Percentiles rank a stretch among this genome's conserved stretches.
Evolutionary conservation across 2,113 vertebrate genomes (phyloP).

Genomic region (Delphinus delphis): DNA sequence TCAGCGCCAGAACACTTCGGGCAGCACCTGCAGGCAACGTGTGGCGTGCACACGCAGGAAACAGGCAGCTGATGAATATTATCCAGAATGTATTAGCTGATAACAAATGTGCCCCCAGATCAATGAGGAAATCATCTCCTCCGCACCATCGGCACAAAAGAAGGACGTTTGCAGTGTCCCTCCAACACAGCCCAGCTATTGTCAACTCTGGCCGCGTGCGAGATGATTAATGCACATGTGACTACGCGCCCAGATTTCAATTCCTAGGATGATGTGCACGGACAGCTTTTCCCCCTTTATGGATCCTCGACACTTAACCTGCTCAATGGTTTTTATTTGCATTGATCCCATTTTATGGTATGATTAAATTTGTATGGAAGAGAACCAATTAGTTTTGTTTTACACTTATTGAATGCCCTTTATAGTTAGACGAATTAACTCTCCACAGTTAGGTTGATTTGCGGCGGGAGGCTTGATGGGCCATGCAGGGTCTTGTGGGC

Average conservation of each 20-base stretch:
- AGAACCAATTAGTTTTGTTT: constrained; percentile 89
- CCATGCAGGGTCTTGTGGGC: constrained; percentile 40
- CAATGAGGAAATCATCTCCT: constrained; percentile 32
- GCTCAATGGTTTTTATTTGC: constrained; percentile 85
- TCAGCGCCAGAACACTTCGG: background rate
- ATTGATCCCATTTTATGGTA: constrained; percentile 88
- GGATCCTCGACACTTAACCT: constrained; percentile 82
- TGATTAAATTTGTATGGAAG: constrained; percentile 88
- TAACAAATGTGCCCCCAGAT: background rate
- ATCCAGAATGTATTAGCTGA: background rate
- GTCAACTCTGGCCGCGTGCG: fast-evolving
- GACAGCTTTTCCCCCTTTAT: constrained; percentile 75
- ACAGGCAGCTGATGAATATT: background rate
- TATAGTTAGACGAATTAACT: constrained; percentile 88
- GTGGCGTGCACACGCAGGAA: background rate
- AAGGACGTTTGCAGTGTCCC: background rate
- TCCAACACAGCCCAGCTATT: background rate
- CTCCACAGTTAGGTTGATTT: constrained; percentile 84
- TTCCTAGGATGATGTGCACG: background rate
- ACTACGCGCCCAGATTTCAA: constrained; percentile 11
- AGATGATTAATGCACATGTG: constrained; percentile 9
- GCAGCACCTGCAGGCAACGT: fast-evolving
- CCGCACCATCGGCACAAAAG: background rate
- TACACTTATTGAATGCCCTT: constrained; percentile 86
- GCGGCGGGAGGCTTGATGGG: constrained; percentile 70